phyloP scores from a whole-genome alignment of 2,888 invertebrate genomes.

The Coenonympha glycerion region DNA sequence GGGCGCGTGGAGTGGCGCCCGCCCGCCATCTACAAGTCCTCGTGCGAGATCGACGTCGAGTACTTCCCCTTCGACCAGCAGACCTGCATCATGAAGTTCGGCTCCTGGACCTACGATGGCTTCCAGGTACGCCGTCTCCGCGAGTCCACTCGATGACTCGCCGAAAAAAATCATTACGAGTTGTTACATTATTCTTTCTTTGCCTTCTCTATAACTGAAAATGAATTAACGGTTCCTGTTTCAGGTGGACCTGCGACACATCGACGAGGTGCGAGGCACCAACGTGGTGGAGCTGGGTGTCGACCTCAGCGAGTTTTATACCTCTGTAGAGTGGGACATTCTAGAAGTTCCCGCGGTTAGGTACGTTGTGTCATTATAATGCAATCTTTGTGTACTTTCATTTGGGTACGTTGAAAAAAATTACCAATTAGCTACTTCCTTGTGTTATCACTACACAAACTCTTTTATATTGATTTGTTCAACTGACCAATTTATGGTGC shows the following conservation, averaged over 20 bases:
- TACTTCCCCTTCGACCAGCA: conserved; percentile 96
- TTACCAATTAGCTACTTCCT: too few species aligned
- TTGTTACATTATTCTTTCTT: not conserved
- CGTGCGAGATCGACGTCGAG: conserved; percentile 93
- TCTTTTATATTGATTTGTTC: too few species aligned
- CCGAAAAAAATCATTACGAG: too few species aligned
- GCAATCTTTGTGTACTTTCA: too few species aligned
- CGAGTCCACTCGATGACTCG: too few species aligned
- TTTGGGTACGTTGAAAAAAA: too few species aligned
- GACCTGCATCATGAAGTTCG: conserved; percentile 94
- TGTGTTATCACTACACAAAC: too few species aligned
- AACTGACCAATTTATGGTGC: too few species aligned
- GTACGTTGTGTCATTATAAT: conserved; percentile 68
- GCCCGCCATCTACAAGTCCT: conserved; percentile 96
- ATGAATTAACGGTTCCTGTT: not conserved
- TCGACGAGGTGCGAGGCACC: conserved; percentile 91
- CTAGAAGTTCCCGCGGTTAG: conserved; percentile 95
- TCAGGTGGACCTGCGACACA: conserved; percentile 92
- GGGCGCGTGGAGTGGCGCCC: conserved; percentile 96
- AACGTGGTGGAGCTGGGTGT: conserved; percentile 95
- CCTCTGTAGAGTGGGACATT: conserved; percentile 99
- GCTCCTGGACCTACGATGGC: conserved; percentile 96
- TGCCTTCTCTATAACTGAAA: not conserved
- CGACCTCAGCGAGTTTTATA: conserved; percentile 97
- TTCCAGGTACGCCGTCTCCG: conserved; percentile 81